These are phyloP conservation scores for Crypturellus tataupa DNA, from an alignment of 2,797 vertebrate species.

Conservation along the genomic window DNA sequence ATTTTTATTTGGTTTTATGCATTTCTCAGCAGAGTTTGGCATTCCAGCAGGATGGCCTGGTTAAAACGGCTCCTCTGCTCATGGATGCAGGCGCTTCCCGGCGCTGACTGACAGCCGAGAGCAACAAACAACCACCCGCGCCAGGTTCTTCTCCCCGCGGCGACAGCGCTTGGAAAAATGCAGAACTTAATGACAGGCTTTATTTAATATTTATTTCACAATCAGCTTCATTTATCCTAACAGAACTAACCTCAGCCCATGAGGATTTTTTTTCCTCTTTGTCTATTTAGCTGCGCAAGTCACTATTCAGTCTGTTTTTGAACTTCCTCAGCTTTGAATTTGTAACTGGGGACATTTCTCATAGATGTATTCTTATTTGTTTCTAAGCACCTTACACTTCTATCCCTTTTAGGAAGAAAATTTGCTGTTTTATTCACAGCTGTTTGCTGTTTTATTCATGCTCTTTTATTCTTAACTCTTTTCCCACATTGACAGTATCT, in stretches of 20 bases:
- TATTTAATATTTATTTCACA: constrained; percentile 57
- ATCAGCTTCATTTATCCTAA: constrained; percentile 25
- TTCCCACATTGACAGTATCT: background rate
- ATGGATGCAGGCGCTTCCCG: background rate
- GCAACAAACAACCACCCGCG: constrained; percentile 31
- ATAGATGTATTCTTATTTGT: background rate
- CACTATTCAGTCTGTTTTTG: constrained; percentile 10
- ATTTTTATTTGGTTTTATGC: constrained; percentile 10
- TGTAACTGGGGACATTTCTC: background rate
- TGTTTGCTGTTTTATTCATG: background rate
- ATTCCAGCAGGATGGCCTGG: background rate
- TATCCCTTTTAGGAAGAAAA: background rate
- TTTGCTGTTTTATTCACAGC: background rate
- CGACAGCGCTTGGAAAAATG: constrained; percentile 10
- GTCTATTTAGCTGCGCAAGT: background rate
- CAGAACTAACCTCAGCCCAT: background rate
- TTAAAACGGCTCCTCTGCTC: constrained; percentile 5
- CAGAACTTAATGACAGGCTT: constrained; percentile 8
- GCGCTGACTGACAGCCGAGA: constrained; percentile 19
- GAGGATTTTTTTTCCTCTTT: background rate
- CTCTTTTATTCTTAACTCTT: background rate
- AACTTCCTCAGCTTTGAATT: background rate
- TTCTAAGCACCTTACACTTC: background rate
- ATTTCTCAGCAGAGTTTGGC: constrained; percentile 19
- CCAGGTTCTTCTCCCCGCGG: constrained; percentile 30